Base-by-base conservation (phyloP, 2,113 vertebrate species). In the Callospermophilus lateralis region DNA sequence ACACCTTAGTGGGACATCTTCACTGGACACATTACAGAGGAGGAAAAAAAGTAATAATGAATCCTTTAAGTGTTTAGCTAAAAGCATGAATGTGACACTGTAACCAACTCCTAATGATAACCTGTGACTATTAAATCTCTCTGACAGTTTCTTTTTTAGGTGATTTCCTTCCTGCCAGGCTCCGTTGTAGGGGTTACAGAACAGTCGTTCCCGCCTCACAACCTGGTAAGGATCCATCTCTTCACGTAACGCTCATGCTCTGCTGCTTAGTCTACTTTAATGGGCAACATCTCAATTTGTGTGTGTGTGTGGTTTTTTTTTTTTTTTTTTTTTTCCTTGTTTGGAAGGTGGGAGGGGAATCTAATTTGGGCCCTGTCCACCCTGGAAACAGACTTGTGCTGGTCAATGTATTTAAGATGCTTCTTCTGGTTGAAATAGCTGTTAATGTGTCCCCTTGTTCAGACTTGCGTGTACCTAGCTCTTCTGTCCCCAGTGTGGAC, bases 131-230 rank as follows among this genome's bases (percentile, higher is more conserved):
- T 99, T 99, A 99, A 99, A 99, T 99, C 98, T 99, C 99, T 99
- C 98, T 99, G 99, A 99, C 99, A 99, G 99, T 99, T 99, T 99
- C 98, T 99, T 98, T 99, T 99, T 99, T 99, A 99, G 99, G 99
- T 99, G 99, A 99, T 99, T 99, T 99, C 98, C 98, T 98, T 97
- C 99, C 99, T 99, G 98, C 99, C 99, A 99, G 99, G 99, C 99
- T 99, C 99, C 99, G 98, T 99, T 99, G 98, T 99, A 99, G 99
- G 99, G 99, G 99, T 99, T 99, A 99, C 99, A 99, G 99, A 99
- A 99, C 99, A 99, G 98, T 99, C 99, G 99, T 99, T 98, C 98
- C 98, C 98, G 99, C 99, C 98, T 99, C 99, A 99, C 99, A 99
- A 99, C 99, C 99, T 99, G 99, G 99, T 99, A 99, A 99, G 99